phyloP scores from a whole-genome alignment of 2,888 invertebrate genomes.

The Callimorpha dominula region DNA sequence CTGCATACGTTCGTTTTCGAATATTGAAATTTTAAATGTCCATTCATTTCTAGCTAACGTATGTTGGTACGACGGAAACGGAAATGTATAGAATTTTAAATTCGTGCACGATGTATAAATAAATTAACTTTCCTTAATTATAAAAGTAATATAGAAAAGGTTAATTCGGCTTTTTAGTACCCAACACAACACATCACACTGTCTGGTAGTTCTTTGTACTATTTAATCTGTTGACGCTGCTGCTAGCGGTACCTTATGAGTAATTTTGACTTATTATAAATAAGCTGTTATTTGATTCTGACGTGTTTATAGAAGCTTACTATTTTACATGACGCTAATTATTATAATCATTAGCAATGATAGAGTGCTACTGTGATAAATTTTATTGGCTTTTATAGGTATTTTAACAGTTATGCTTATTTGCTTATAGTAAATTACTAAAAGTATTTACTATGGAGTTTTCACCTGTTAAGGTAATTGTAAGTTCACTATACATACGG shows the following conservation, averaged over 20 bases:
- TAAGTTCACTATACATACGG: neutral
- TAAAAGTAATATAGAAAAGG: neutral
- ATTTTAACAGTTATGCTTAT: neutral
- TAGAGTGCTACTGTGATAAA: slow-evolving; percentile 15
- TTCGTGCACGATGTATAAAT: slow-evolving; percentile 30
- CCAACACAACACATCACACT: neutral
- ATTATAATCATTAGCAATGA: slow-evolving; percentile 35
- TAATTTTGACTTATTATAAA: slow-evolving; percentile 1
- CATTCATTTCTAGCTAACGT: slow-evolving; percentile 21
- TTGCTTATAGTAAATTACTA: neutral
- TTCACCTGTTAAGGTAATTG: neutral
- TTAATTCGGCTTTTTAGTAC: no score
- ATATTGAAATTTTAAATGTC: slow-evolving; percentile 17
- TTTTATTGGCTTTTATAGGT: neutral
- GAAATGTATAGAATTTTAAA: slow-evolving; percentile 41
- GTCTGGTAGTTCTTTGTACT: neutral
- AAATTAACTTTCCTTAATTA: slow-evolving; percentile 29
- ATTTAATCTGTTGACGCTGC: slow-evolving; percentile 6
- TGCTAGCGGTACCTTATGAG: slow-evolving; percentile 6
- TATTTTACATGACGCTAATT: slow-evolving; percentile 33
- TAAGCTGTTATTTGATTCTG: slow-evolving; percentile 11
- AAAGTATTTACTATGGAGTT: neutral
- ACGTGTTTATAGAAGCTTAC: slow-evolving; percentile 9
- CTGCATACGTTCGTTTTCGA: slow-evolving; percentile 20
- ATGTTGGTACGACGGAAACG: slow-evolving; percentile 38